Evolutionary conservation across 2,888 invertebrate species (phyloP).

Genomic region (Taenaris catops): DNA sequence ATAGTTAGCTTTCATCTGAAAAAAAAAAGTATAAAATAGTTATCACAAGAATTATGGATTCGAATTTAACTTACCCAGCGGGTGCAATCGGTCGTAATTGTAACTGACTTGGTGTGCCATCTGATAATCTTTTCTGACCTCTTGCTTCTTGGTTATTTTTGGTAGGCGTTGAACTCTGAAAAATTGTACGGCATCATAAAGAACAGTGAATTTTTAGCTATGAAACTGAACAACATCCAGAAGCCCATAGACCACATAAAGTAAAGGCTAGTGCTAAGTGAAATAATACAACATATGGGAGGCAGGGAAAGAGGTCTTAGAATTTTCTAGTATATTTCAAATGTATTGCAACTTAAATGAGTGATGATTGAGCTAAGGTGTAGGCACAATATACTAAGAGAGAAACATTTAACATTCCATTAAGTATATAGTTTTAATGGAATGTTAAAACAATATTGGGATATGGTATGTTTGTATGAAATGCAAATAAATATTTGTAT

Average conservation of each 20-base stretch:
- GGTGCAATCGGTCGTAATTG: constrained; percentile 69
- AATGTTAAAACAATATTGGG: constrained; percentile 3
- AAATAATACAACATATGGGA: constrained; percentile 3
- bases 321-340: no score
- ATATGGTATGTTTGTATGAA: no score
- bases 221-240: constrained; percentile 6
- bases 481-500: constrained; percentile 16
- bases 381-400: constrained; percentile 4
- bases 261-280: constrained; percentile 12
- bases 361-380: constrained; percentile 7
- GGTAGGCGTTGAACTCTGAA: constrained; percentile 54
- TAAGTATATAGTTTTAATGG: background rate
- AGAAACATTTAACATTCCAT: background rate
- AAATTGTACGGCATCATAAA: no score
- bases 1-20: constrained; percentile 8
- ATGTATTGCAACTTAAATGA: constrained; percentile 16
- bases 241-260: constrained; percentile 20
- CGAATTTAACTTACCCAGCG: constrained; percentile 52
- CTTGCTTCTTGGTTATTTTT: constrained; percentile 57
- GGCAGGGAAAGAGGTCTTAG: no score
- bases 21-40: constrained; percentile 7
- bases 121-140: constrained; percentile 66
- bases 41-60: background rate
- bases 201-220: no score
- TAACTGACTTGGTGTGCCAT: constrained; percentile 65